Conservation (phyloP, 2,888 invertebrate species). For the Koerneria pararmatus region DNA sequence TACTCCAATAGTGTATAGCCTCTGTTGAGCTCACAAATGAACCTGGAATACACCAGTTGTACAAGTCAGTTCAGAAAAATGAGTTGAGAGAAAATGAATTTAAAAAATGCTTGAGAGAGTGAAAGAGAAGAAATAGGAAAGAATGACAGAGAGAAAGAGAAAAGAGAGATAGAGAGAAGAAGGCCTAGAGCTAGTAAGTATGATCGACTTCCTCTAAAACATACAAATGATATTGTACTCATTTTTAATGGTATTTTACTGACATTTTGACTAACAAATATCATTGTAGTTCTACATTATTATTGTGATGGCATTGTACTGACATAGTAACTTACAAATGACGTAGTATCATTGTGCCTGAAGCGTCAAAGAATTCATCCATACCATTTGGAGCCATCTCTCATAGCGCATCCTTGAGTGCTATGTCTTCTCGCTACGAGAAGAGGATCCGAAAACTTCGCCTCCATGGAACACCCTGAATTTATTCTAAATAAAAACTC, state of each 20-base stretch:
- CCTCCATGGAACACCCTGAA: slow-evolving; percentile 14
- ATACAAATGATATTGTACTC: too few relatives aligned
- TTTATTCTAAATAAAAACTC: background rate
- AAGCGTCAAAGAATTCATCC: background rate
- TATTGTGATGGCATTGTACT: too few relatives aligned
- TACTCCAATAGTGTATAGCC: slow-evolving; percentile 37
- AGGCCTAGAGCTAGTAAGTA: too few relatives aligned
- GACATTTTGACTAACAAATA: too few relatives aligned
- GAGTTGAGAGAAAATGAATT: background rate
- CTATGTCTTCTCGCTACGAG: background rate
- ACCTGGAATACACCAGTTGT: slow-evolving; percentile 24
- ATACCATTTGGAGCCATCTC: slow-evolving; percentile 13
- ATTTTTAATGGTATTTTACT: too few relatives aligned
- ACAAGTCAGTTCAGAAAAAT: background rate
- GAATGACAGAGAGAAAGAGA: too few relatives aligned
- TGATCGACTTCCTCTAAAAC: too few relatives aligned
- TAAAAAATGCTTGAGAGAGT: too few relatives aligned
- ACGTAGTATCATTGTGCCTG: background rate
- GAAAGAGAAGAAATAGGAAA: too few relatives aligned
- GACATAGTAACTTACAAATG: too few relatives aligned
- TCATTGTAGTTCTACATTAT: too few relatives aligned
- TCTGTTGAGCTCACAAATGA: slow-evolving; percentile 33
- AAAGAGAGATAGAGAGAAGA: too few relatives aligned
- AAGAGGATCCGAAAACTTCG: background rate
- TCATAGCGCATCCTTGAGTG: slow-evolving; percentile 14